Percentiles rank a stretch among this genome's conserved stretches.
phyloP scores from a whole-genome alignment of 2,113 vertebrate species.

The Eubucco bourcierii region DNA sequence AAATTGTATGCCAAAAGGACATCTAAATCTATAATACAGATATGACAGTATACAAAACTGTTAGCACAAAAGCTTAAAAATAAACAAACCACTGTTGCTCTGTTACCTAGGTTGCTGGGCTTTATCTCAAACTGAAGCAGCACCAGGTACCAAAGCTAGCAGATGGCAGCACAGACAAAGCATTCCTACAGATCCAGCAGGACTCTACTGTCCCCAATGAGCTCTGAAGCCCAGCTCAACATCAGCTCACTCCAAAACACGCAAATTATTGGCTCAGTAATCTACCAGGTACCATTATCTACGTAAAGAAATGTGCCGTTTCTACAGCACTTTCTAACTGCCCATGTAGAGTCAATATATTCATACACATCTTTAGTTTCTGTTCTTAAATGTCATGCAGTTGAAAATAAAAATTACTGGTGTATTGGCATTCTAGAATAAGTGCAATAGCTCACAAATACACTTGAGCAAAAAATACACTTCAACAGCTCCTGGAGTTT shows the following conservation, averaged over 20 bases:
- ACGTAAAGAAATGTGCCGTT: background rate
- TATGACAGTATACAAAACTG: background rate
- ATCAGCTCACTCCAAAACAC: background rate
- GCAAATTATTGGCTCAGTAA: background rate
- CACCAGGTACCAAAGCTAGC: background rate
- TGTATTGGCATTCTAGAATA: background rate
- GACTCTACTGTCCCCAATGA: background rate
- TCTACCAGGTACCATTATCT: background rate
- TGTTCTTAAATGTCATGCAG: background rate
- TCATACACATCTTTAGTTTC: background rate
- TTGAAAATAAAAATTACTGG: background rate
- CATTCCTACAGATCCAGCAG: background rate
- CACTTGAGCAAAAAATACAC: rapidly evolving
- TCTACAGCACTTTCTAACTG: background rate
- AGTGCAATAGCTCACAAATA: background rate
- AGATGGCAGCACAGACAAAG: background rate
- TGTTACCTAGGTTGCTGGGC: background rate
- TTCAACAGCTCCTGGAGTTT: background rate
- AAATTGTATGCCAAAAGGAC: background rate
- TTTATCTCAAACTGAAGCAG: background rate
- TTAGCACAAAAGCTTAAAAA: background rate
- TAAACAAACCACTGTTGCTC: background rate
- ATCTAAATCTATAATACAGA: background rate
- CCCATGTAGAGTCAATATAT: background rate
- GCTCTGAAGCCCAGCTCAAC: background rate